Percentiles rank a stretch among this genome's conserved stretches.
phyloP scores from a whole-genome alignment of 92 coral and sea anemone species.

The Ricordea florida region DNA sequence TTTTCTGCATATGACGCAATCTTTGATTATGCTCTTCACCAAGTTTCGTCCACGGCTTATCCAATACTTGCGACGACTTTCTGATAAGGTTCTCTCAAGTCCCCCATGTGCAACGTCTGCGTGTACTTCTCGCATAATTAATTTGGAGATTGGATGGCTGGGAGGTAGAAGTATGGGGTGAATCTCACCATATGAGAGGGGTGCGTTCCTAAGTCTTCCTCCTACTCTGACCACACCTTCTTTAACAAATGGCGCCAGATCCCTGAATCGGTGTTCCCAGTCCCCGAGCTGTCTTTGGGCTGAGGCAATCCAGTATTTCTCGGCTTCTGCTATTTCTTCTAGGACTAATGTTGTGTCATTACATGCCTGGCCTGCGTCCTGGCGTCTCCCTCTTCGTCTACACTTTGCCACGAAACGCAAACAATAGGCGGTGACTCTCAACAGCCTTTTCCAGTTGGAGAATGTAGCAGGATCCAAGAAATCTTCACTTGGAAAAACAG shows the following conservation, averaged over 20 bases:
- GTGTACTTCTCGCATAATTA: conserved; percentile 41
- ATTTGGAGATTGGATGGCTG: conserved; percentile 28
- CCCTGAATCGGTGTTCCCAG: conserved; percentile 6
- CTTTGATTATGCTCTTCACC: conserved; percentile 19
- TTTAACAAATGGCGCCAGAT: conserved; percentile 31
- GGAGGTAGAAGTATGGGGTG: conserved; percentile 52
- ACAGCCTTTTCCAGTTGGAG: conserved; percentile 25
- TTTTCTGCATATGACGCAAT: conserved; percentile 34
- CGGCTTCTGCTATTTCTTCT: conserved; percentile 20
- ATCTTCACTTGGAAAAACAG: not conserved
- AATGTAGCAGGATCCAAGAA: not conserved
- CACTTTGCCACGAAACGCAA: conserved; percentile 11
- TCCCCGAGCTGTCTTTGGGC: conserved; percentile 15
- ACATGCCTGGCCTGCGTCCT: no score
- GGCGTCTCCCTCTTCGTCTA: no score
- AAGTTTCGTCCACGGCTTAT: no score
- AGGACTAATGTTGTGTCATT: conserved; percentile 16
- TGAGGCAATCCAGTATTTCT: conserved; percentile 28
- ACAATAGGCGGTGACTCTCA: conserved; percentile 40
- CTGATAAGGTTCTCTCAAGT: conserved; percentile 40
- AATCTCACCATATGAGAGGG: conserved; percentile 31
- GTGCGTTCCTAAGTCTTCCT: conserved; percentile 39
- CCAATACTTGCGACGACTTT: conserved; percentile 41
- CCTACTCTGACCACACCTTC: conserved; percentile 53
- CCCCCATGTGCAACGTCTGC: conserved; percentile 27